Percentiles rank a stretch among this genome's conserved stretches.
Evolutionary conservation across 2,113 vertebrate species (phyloP).

Genomic region (Anarhynchus alexandrinus): DNA sequence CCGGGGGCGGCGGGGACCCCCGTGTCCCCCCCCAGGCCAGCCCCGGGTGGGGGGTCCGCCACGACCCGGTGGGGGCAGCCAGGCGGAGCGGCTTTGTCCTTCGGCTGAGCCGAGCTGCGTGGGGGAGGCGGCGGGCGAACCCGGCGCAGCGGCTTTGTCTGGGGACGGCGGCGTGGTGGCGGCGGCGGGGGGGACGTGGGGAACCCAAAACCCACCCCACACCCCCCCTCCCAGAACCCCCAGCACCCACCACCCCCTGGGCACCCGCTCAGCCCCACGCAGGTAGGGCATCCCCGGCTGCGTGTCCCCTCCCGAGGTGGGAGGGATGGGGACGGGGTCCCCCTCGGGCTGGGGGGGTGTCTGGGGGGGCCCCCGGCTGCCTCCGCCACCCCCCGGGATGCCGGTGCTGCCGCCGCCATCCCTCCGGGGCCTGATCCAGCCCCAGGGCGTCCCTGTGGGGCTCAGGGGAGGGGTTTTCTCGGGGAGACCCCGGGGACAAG

Average conservation of each 20-base stretch:
- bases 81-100: constrained; percentile 45
- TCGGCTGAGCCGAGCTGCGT: neutral
- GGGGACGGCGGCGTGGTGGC: neutral
- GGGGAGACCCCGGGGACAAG: neutral
- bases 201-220: neutral
- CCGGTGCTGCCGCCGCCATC: rapidly evolving
- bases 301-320: neutral
- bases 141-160: constrained; percentile 27
- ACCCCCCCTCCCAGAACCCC: neutral
- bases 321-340: neutral
- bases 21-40: neutral
- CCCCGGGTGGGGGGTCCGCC: neutral
- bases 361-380: too few relatives aligned
- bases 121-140: constrained; percentile 1
- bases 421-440: neutral
- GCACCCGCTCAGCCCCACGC: rapidly evolving
- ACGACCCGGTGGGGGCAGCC: neutral
- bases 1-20: neutral
- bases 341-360: neutral
- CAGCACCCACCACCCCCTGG: neutral
- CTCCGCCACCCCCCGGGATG: neutral
- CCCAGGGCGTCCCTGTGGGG: neutral
- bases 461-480: neutral
- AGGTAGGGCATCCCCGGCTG: neutral
- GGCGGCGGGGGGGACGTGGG: neutral